Evolutionary conservation across 2,888 invertebrate species (phyloP).

Genomic region (Lycia hirtaria): DNA sequence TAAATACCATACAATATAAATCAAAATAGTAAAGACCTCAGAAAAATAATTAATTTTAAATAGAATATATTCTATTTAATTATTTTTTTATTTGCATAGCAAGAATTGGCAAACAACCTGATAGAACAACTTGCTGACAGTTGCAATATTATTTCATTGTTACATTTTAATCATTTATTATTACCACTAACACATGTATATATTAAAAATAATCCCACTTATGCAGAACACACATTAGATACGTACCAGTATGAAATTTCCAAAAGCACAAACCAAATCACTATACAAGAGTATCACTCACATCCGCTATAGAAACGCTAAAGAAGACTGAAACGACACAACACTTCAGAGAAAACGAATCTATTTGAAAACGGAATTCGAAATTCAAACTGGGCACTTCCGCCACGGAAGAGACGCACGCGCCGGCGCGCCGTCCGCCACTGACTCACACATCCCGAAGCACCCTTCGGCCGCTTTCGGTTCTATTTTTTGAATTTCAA

Average conservation of each 20-base stretch:
- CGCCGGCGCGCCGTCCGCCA: constrained; percentile 75
- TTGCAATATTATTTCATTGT: not conserved
- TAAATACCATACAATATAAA: too few relatives aligned
- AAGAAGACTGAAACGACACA: constrained; percentile 27
- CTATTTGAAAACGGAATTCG: constrained; percentile 44
- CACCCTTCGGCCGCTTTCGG: constrained; percentile 76
- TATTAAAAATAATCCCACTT: constrained; percentile 15
- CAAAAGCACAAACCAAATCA: constrained; percentile 22
- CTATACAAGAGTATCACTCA: constrained; percentile 32
- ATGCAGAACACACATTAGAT: not conserved
- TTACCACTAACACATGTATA: not conserved
- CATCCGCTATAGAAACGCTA: constrained; percentile 20
- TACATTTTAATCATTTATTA: not conserved
- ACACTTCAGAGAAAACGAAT: constrained; percentile 49
- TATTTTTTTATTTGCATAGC: too few relatives aligned
- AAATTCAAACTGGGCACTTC: constrained; percentile 49
- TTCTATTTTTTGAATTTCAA: constrained; percentile 80
- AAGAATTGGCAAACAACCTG: too few relatives aligned
- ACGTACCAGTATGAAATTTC: constrained; percentile 24
- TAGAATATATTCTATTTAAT: too few relatives aligned
- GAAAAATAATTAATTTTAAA: too few relatives aligned
- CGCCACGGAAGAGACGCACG: constrained; percentile 64
- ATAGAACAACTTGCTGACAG: too few relatives aligned
- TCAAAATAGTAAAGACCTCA: too few relatives aligned
- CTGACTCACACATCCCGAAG: constrained; percentile 80